Base-by-base conservation (phyloP, 2,797 vertebrate species). In the Neoniphon sammara region DNA sequence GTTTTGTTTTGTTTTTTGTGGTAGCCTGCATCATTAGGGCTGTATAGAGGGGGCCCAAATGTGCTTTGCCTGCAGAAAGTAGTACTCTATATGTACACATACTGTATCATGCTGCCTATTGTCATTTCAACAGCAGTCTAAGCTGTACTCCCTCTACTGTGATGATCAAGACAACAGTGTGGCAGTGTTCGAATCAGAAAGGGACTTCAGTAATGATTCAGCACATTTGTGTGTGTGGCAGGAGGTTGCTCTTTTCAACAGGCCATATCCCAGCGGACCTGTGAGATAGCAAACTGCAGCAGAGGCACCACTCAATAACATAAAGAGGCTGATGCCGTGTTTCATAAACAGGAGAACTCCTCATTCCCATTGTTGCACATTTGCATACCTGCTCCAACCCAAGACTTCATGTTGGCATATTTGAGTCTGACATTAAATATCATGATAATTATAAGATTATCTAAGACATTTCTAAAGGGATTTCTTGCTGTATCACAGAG, bases 101-200 rank as follows among this genome's bases (percentile, higher is more conserved):
- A 80, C 78, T 84, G 79, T 77, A 67, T 80, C 64, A 44, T 74
- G 70, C 75, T 81, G 77, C 25, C 44, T 60, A 1, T 60, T 76
- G 39, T 39, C 77, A 52, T 80, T 57, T 72, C 65, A 64, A 30
- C 79, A 69, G 70, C 77, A 61, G 55, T 17, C 46, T 56, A 52
- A 21, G 39, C 18, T 49, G 68, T 47, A 39, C 20, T 52, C 73
- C 47, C 65, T 72, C 39, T 11, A 20, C 70, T 75, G 42, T 72
- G 71, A 75, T 42, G 66, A 73, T 77, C 58, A 17, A 23, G 74
- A 66, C 42, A 56, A 17, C 14, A 55, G 60, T 39, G 57, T 30
- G 25, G 63, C 53, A 7, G 52, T 34, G 64, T 42, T 34, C 31
- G 52, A 67, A 69, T 73, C 25, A 57, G 27, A 70, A 56, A 44